Percentiles rank a stretch among this genome's conserved stretches.
These are phyloP conservation scores for Phalacrocorax aristotelis DNA, from an alignment of 2,113 vertebrate species.

Conservation along the genomic window DNA sequence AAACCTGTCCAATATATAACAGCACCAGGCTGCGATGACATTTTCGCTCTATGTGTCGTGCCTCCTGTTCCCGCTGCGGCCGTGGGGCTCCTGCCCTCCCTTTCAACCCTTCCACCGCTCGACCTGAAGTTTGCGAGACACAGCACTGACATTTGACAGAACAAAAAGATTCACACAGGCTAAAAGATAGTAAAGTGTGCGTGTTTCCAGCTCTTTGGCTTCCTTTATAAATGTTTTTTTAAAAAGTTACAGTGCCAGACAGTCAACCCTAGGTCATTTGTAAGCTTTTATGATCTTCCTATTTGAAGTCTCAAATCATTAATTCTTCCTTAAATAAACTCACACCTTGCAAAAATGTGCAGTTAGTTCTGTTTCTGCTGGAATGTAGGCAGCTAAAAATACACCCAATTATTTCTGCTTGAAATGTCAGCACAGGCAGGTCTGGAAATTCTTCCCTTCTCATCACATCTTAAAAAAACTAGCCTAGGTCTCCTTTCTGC, in stretches of 20 bases:
- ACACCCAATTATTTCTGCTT: constrained; percentile 22
- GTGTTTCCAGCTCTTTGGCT: not conserved
- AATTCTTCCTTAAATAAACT: not conserved
- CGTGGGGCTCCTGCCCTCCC: not conserved
- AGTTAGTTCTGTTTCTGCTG: not conserved
- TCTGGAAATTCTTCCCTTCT: not conserved
- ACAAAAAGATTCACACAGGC: not conserved
- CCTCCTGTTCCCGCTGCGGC: not conserved
- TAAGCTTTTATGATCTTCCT: not conserved
- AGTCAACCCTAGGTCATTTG: not conserved
- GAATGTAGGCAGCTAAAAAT: constrained; percentile 27
- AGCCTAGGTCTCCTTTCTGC: not conserved
- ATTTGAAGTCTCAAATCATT: not conserved
- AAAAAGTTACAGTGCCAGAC: not conserved
- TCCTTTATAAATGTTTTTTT: not conserved
- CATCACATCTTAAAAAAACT: not conserved
- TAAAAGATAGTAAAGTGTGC: not conserved
- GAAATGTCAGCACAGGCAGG: not conserved
- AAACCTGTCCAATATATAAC: rapidly evolving
- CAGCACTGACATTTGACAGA: not conserved
- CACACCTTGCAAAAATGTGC: not conserved
- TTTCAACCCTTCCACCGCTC: not conserved
- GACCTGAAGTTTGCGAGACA: rapidly evolving
- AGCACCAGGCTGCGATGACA: not conserved
- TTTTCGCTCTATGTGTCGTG: rapidly evolving